Percentiles rank a stretch among this genome's conserved stretches.
phyloP scores from a whole-genome alignment of 2,113 vertebrate species.

The Amphilophus citrinellus region DNA sequence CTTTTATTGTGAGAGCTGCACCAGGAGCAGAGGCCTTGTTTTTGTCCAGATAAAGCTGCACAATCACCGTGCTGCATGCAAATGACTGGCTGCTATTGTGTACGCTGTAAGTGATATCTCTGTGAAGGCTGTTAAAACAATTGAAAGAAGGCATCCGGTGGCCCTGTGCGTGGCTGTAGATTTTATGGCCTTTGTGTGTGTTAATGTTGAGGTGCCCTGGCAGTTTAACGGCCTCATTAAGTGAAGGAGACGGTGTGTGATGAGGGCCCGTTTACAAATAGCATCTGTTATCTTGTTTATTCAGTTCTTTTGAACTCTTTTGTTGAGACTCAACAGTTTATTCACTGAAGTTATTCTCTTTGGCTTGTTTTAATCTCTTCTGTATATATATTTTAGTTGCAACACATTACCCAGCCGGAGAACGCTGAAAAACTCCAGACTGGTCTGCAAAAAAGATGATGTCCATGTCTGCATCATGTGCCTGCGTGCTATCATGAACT shows the following conservation, averaged over 20 bases:
- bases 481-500: conserved; percentile 97
- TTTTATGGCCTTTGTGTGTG: conserved; percentile 57
- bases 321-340: background rate
- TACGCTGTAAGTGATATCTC: conserved; percentile 57
- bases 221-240: conserved; percentile 59
- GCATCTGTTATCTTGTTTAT: conserved; percentile 60
- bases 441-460: conserved; percentile 97
- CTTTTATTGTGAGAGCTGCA: conserved; percentile 32
- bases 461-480: conserved; percentile 98
- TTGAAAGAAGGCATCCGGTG: conserved; percentile 40
- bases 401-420: conserved; percentile 92
- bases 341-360: background rate
- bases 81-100: conserved; percentile 63
- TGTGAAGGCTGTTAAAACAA: conserved; percentile 67
- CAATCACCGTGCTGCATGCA: conserved; percentile 63
- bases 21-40: conserved; percentile 40
- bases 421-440: conserved; percentile 93
- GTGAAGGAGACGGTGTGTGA: conserved; percentile 29
- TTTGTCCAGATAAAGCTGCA: conserved; percentile 45
- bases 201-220: conserved; percentile 52
- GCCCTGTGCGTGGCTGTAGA: conserved; percentile 47
- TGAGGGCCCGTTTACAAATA: conserved; percentile 32
- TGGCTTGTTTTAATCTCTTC: background rate
- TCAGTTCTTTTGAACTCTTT: background rate
- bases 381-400: conserved; percentile 77